Evolutionary conservation across 2,113 vertebrate genomes (phyloP), one percentile per base, ranked within the genome.

Genomic region (human): DNA sequence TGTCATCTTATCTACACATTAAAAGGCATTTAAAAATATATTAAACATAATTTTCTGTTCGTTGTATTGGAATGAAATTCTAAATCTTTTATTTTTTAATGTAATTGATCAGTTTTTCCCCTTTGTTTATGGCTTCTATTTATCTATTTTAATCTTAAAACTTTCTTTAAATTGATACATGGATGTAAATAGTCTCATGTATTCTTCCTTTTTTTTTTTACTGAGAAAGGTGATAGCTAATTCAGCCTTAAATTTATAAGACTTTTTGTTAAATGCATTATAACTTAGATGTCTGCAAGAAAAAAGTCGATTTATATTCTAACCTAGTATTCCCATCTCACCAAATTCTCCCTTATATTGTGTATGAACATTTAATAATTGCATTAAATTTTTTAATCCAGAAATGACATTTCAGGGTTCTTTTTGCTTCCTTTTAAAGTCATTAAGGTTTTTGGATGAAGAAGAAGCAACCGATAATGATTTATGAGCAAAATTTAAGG

Each of bases 391-490:
- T 92, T 93, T 52, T 43, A 43, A 8, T 35, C 32, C 48, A 90
- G 75, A 86, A 92, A 64, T 89, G 83, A n/a, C 91, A 86, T 23
- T 27, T 90, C 13, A 84, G 38, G 81, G 18, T 88, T 81, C 68
- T 43, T 93, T 78, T 91, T 95, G 4, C 20, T 45, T 95, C 10
- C 32, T 94, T 90, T 94, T 96, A 25, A 92, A 99, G 99, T 99
- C 99, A 70, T 97, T 99, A 93, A 99, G 99, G 97, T 99, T 99
- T 97, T 97, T 99, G 98, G 98, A 99, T 92, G 99, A 99, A 96
- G 99, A 99, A 97, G 99, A 99, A 98, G 93, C 99, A 12, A 99
- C 99, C 40, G 99, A 99, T 98, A 99, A 99, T 73, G 99, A 99
- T 43, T 98, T 99, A 96, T 98, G 99, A 98, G 97, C 98, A 90